These are phyloP conservation scores for Oreocharis arfaki DNA, from an alignment of 2,113 vertebrate genomes.

Conservation along the genomic window DNA sequence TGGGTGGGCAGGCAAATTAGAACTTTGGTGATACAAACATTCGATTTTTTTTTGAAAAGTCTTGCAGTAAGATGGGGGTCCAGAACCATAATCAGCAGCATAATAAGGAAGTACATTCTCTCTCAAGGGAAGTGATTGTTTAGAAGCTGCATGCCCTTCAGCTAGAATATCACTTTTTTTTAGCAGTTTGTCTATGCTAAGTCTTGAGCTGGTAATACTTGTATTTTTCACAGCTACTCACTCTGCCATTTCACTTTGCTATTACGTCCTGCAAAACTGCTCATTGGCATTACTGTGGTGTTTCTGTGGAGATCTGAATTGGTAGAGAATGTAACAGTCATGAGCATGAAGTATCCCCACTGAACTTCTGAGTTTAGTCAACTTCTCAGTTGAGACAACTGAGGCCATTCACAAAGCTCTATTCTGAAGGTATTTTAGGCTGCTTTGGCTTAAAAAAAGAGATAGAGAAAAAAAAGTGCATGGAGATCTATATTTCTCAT, in stretches of 20 bases:
- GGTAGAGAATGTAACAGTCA: not conserved
- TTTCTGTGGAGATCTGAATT: not conserved
- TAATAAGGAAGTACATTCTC: not conserved
- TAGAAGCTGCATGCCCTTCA: not conserved
- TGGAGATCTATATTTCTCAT: not conserved
- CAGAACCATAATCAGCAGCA: not conserved
- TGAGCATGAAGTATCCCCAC: not conserved
- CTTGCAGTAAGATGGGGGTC: not conserved
- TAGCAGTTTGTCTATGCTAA: not conserved
- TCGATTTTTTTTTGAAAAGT: not conserved
- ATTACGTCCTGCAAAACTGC: not conserved
- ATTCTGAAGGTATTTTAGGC: not conserved
- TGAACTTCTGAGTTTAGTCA: not conserved
- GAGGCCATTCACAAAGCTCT: not conserved
- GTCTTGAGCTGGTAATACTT: not conserved
- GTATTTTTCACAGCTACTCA: not conserved
- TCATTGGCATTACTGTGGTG: not conserved
- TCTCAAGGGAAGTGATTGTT: not conserved
- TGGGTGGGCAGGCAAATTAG: not conserved
- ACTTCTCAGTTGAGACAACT: not conserved
- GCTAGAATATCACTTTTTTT: not conserved
- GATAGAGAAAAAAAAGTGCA: not conserved
- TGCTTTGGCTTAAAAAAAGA: not conserved
- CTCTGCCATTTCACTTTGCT: not conserved
- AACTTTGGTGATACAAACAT: not conserved